Base-by-base conservation (phyloP, 2,888 invertebrate genomes). In the Spatulosminthurus flaviceps region DNA sequence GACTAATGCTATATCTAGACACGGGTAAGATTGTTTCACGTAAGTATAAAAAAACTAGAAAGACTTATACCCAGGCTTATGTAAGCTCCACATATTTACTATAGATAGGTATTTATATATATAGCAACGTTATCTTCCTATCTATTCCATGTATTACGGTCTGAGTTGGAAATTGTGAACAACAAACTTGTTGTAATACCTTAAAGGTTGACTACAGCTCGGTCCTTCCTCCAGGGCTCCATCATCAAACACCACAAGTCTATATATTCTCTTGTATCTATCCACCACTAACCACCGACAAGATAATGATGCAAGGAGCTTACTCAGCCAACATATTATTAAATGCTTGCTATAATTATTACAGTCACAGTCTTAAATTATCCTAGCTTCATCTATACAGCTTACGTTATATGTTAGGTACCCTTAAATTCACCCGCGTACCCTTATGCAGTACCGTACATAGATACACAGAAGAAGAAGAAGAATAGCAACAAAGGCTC, bases 261-360 rank as follows among this genome's bases (percentile, higher is more conserved):
- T 22, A 22, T 21, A 34, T 51, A 51, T n/a, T 51, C 51, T n/a
- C 9, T 51, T 64, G 26, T 11, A 22, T 64, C 24, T 64, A 64
- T 21, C 7, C 16, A 60, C 60, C n/a, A n/a, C n/a, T n/a, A n/a
- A 72, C 73, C 24, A 73, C 73, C 34, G 75, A 75, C 75, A 75
- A 75, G 75, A 75, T 75, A 66, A 75, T 75, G 66, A 29, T 66
- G 41, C 41, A 78, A 78, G 78, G 51, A 78, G 70, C 79, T 77
- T 66, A 29, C 66, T 64, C 77, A 67, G 22, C 24, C 60, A 80
- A 64, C 72, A 66, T 77, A 74, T 80, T 77, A 80, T 80, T 80
- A 80, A 80, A 80, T 74, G 77, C 73, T 80, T 80, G 72, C 71
- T 80, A 78, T 80, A 80, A 80, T 80, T 34, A 34, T 34, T 80